These are phyloP conservation scores for Megastigmus dorsalis DNA, from an alignment of 2,888 invertebrate genomes.

Conservation along the genomic window DNA sequence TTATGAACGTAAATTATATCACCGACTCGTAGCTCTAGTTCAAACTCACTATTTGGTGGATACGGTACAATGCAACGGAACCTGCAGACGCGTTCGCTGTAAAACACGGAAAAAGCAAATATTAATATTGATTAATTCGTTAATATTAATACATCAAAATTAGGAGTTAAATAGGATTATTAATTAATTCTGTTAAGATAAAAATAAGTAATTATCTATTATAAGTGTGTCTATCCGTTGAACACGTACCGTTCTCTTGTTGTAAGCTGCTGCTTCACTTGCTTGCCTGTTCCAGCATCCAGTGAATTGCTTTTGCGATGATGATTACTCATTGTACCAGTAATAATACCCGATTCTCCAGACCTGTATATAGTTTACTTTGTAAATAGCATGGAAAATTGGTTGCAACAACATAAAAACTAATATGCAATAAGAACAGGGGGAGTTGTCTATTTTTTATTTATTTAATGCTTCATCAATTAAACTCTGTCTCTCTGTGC, in stretches of 20 bases:
- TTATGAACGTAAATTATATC: conserved; percentile 94
- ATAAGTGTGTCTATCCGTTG: too few relatives aligned
- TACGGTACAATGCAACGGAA: conserved; percentile 95
- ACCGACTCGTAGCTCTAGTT: conserved; percentile 91
- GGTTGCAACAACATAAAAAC: conserved; percentile 1
- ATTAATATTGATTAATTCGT: background rate
- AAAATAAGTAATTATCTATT: background rate
- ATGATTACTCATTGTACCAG: conserved; percentile 72
- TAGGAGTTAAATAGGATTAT: background rate
- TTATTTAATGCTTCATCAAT: too few relatives aligned
- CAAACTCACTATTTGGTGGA: conserved; percentile 95
- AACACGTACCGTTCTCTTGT: conserved; percentile 73
- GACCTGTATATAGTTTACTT: conserved; percentile 61
- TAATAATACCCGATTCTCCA: conserved; percentile 65
- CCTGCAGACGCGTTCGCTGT: conserved; percentile 76
- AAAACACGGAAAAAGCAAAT: conserved; percentile 9
- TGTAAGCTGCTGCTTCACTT: conserved; percentile 74
- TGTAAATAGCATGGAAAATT: background rate
- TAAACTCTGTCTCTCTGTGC: too few relatives aligned
- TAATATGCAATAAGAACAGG: too few relatives aligned
- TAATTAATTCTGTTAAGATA: background rate
- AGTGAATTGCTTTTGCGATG: conserved; percentile 90
- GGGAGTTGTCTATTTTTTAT: too few relatives aligned
- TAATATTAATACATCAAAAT: background rate
- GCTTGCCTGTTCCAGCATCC: conserved; percentile 80